Conservation (phyloP, 2,797 vertebrate species). For the Helarctos malayanus region DNA sequence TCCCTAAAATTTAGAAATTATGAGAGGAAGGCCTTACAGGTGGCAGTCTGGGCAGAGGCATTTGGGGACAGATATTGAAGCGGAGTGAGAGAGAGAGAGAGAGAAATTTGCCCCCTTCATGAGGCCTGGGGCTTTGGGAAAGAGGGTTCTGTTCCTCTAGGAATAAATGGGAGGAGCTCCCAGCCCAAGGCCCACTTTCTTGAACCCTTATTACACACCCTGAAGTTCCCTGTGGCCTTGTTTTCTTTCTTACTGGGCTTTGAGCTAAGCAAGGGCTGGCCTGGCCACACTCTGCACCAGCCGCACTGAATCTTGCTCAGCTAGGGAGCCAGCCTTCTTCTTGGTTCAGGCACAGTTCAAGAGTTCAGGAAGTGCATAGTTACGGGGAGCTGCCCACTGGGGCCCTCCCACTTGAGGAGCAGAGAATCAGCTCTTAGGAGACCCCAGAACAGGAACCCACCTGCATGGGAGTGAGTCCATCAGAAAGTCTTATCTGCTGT, state of each 20-base stretch:
- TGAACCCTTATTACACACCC: background rate
- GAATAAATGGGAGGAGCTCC: background rate
- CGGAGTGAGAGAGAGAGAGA: background rate
- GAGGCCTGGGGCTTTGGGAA: slow-evolving; percentile 25
- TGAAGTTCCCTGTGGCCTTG: background rate
- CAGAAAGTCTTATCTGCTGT: background rate
- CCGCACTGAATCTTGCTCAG: background rate
- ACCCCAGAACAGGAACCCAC: background rate
- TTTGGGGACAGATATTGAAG: background rate
- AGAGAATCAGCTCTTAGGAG: slow-evolving; percentile 37
- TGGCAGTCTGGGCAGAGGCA: background rate
- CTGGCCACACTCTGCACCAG: background rate
- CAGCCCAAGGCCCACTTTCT: background rate
- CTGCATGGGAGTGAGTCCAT: background rate
- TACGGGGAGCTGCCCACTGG: background rate
- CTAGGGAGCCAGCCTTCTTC: background rate
- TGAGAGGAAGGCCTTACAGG: slow-evolving; percentile 27
- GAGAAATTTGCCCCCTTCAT: background rate
- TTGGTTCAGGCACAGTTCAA: background rate
- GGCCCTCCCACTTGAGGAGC: background rate
- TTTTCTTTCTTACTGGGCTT: slow-evolving; percentile 35
- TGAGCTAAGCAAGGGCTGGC: slow-evolving; percentile 2
- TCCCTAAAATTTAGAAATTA: background rate
- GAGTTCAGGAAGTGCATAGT: background rate
- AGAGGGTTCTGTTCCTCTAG: background rate